Percentiles rank a stretch among this genome's conserved stretches.
Conservation (phyloP, 2,888 invertebrate species). For the Melitaea athalia region DNA sequence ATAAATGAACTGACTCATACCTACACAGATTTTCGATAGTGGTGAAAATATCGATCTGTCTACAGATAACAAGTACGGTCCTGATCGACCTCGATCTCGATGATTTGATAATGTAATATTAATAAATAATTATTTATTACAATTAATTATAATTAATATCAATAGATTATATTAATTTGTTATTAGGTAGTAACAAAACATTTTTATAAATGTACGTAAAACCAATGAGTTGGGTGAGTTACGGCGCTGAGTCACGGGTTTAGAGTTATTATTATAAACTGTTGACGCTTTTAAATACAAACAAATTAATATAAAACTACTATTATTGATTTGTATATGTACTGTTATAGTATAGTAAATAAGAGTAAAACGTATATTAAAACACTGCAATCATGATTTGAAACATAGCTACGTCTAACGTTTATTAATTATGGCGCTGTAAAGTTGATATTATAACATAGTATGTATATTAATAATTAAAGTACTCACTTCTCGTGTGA, state of each 20-base stretch:
- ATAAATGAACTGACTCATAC: too few relatives aligned
- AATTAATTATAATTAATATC: neutral
- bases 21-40: neutral
- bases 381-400: slow-evolving; percentile 16
- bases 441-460: slow-evolving; percentile 26
- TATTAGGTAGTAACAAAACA: neutral
- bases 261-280: neutral
- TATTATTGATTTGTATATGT: too few relatives aligned
- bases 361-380: slow-evolving; percentile 19
- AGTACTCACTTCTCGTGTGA: slow-evolving; percentile 89
- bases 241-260: neutral
- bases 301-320: neutral
- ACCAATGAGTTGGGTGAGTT: neutral
- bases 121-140: neutral
- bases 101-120: neutral
- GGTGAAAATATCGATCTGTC: neutral
- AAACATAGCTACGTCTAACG: slow-evolving; percentile 15
- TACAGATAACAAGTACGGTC: neutral
- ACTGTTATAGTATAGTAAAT: slow-evolving; percentile 14
- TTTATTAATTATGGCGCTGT: slow-evolving; percentile 26
- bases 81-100: neutral
- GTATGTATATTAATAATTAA: slow-evolving; percentile 1
- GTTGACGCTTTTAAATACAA: slow-evolving; percentile 3
- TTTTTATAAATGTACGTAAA: neutral
- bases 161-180: neutral